Evolutionary conservation across 1,140 invertebrate species (phyloP), one percentile per base, ranked within the genome.

Genomic region (Cryptotermes secundus): DNA sequence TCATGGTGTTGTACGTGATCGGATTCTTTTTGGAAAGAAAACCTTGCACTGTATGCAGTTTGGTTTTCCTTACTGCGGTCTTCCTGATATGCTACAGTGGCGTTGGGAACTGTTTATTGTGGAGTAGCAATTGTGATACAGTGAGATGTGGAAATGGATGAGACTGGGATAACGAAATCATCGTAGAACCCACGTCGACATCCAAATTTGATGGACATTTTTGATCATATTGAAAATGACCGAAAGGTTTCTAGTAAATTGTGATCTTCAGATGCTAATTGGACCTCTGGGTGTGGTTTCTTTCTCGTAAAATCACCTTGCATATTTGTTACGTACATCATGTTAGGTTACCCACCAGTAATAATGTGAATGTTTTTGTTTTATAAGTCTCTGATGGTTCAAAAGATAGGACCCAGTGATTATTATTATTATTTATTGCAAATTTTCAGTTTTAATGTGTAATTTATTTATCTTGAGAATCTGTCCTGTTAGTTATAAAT

Each of bases 81-180:
- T 96, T 97, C 87, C 92, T 99, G 7, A 95, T 99, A 86, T 99
- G 98, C 90, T 99, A 99, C 90, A 98, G 96, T 90, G 98, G 97
- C 80, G 94, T 97, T 80, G 97, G 97, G 14, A 97, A 97, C 89
- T 99, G 98, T 89, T 91, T 99, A 79, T 95, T 99, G 87, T 99
- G 97, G 96, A 94, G 93, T 85, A 94, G 91, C 84, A 94, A 94
- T 89, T 97, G 96, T 88, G 93, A 94, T 86, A 93, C 95, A 83
- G 92, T 93, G 81, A 92, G 92, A 83, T 96, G 95, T 88, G 94
- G 94, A 85, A 92, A 93, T 90, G 90, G 93, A 87, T 91, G 86
- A 87, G 59, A 34, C 26, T 83, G 59, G 10, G 34, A 34, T 22
- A 36, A 4, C 14, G 9, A n/a, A 72, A n/a, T 0, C 14, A 31